These are phyloP conservation scores for Gonatopus flavifemur DNA, from an alignment of 1,140 invertebrate species.

Conservation along the genomic window DNA sequence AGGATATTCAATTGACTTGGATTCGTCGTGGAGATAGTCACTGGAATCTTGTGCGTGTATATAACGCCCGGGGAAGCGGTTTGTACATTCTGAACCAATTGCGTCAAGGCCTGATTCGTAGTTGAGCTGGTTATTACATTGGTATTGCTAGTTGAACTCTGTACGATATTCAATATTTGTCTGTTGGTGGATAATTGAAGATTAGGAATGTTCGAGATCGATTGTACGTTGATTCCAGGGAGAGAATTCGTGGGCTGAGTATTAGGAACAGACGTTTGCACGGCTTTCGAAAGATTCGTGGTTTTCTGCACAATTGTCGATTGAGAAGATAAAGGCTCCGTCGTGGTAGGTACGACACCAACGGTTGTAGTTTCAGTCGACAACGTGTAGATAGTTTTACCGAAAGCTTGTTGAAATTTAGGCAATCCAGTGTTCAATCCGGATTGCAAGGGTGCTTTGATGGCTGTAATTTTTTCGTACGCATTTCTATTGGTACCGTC, in stretches of 20 bases:
- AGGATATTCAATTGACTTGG: conserved; percentile 50
- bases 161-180: conserved; percentile 50
- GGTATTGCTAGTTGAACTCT: conserved; percentile 34
- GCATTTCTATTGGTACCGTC: conserved; percentile 32
- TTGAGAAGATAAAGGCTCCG: conserved; percentile 17
- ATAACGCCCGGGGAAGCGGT: conserved; percentile 50
- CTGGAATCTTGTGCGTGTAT: conserved; percentile 55
- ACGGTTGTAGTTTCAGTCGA: conserved; percentile 36
- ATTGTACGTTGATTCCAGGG: conserved; percentile 38
- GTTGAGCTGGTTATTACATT: conserved; percentile 18
- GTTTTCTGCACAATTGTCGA: conserved; percentile 32
- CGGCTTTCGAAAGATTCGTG: conserved; percentile 47
- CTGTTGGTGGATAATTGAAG: conserved; percentile 39
- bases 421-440: conserved; percentile 63
- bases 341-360: conserved; percentile 26
- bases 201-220: conserved; percentile 49
- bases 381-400: conserved; percentile 61
- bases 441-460: conserved; percentile 37
- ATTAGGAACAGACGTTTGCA: conserved; percentile 49
- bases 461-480: conserved; percentile 34
- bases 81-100: conserved; percentile 46
- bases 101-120: conserved; percentile 46
- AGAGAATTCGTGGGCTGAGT: conserved; percentile 22
- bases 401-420: conserved; percentile 79
- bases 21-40: conserved; percentile 49